These are phyloP conservation scores for Torymus texanus DNA, from an alignment of 2,888 invertebrate genomes.

Conservation along the genomic window DNA sequence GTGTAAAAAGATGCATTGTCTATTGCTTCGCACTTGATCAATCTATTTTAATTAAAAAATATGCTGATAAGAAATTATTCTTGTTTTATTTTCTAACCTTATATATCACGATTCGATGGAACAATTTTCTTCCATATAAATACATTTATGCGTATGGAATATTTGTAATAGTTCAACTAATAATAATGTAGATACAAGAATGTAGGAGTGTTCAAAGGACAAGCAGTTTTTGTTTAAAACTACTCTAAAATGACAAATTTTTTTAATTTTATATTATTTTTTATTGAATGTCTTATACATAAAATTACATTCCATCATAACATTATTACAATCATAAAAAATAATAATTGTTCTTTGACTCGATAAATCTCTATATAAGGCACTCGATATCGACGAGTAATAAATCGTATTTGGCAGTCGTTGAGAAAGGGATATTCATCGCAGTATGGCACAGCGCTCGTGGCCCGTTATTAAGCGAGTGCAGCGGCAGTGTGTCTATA, in stretches of 20 bases:
- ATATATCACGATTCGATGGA: not conserved
- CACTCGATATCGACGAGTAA: slow-evolving; percentile 33
- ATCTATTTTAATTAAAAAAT: slow-evolving; percentile 60
- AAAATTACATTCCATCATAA: slow-evolving; percentile 40
- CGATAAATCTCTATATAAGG: slow-evolving; percentile 50
- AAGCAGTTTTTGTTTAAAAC: too few relatives aligned
- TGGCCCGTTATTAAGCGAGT: slow-evolving; percentile 38
- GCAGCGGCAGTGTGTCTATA: slow-evolving; percentile 49
- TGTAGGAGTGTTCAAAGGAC: too few relatives aligned
- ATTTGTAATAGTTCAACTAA: too few relatives aligned
- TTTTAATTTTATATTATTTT: slow-evolving; percentile 4
- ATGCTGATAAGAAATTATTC: slow-evolving; percentile 54
- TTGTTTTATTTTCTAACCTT: slow-evolving; percentile 38
- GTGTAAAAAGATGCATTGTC: slow-evolving; percentile 59
- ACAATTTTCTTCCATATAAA: not conserved
- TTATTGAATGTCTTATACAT: slow-evolving; percentile 46
- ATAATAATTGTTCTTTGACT: slow-evolving; percentile 47
- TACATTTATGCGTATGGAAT: too few relatives aligned
- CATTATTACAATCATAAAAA: slow-evolving; percentile 35
- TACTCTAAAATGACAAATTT: too few relatives aligned
- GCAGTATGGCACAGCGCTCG: slow-evolving; percentile 49
- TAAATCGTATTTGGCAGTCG: slow-evolving; percentile 51
- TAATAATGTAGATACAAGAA: too few relatives aligned
- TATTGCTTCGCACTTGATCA: slow-evolving; percentile 59
- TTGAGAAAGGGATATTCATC: slow-evolving; percentile 35